A percentile compares a stretch with the other conserved stretches of the same genome.
Evolutionary conservation across 2,888 invertebrate genomes (phyloP).

Genomic region (Agonopterix arenella): DNA sequence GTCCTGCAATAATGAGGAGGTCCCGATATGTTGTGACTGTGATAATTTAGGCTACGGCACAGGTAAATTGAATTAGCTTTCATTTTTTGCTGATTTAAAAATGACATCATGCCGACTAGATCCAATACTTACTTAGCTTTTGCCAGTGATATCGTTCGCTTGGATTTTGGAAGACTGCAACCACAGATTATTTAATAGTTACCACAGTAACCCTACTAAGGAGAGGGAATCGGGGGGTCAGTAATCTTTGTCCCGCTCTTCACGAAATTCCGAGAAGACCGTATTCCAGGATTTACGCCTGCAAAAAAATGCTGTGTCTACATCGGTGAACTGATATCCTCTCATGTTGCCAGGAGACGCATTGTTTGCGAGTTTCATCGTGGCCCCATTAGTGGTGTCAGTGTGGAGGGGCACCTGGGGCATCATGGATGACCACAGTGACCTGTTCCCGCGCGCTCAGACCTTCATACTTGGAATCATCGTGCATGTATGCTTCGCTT

Average conservation of each 20-base stretch:
- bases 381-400: constrained; percentile 88
- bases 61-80: neutral
- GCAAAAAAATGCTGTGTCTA: too few species aligned
- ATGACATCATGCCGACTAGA: too few species aligned
- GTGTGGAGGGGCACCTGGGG: constrained; percentile 92
- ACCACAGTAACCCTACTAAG: too few species aligned
- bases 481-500: constrained; percentile 74
- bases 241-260: too few species aligned
- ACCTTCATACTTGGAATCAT: constrained; percentile 69
- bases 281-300: too few species aligned
- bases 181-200: neutral
- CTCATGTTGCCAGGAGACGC: constrained; percentile 41
- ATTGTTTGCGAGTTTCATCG: constrained; percentile 51
- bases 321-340: neutral
- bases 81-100: neutral
- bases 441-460: constrained; percentile 72
- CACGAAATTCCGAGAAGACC: too few species aligned
- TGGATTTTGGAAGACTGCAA: neutral
- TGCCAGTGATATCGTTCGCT: too few species aligned
- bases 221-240: too few species aligned
- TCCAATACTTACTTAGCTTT: too few species aligned
- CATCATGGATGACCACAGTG: constrained; percentile 82
- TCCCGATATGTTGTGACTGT: constrained; percentile 24
- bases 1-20: constrained; percentile 19
- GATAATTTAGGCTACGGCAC: constrained; percentile 20